These are phyloP conservation scores for Pararge aegeria DNA, from an alignment of 1,140 invertebrate genomes.

Conservation along the genomic window DNA sequence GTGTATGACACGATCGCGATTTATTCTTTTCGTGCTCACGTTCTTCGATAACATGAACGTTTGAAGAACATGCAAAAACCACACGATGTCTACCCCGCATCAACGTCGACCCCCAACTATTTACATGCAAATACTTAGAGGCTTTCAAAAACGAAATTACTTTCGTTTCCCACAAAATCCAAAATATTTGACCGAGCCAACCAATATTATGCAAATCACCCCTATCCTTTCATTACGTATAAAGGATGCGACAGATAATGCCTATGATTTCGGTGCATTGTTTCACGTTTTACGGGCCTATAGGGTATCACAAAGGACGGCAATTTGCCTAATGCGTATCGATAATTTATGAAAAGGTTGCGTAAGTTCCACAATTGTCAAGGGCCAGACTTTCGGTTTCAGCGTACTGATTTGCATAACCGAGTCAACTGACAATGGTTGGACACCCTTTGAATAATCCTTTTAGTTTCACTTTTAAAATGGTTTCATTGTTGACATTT, in stretches of 20 bases:
- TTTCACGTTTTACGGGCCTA: slow-evolving; percentile 39
- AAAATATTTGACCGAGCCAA: slow-evolving; percentile 63
- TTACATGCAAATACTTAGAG: slow-evolving; percentile 32
- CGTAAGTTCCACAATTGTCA: slow-evolving; percentile 53
- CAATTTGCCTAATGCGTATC: slow-evolving; percentile 73
- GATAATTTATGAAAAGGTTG: slow-evolving; percentile 74
- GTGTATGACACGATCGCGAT: slow-evolving; percentile 66
- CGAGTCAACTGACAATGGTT: slow-evolving; percentile 58
- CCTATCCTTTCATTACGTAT: slow-evolving; percentile 41
- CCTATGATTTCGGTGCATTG: slow-evolving; percentile 48
- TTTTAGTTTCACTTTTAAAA: slow-evolving; percentile 76
- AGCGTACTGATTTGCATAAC: slow-evolving; percentile 76
- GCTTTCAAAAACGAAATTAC: slow-evolving; percentile 43
- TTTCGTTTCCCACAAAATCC: slow-evolving; percentile 65
- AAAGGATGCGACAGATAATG: slow-evolving; percentile 48
- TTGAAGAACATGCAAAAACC: slow-evolving; percentile 32
- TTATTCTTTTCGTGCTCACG: slow-evolving; percentile 53
- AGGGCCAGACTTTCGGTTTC: slow-evolving; percentile 70
- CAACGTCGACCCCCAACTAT: slow-evolving; percentile 34
- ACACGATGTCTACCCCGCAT: slow-evolving; percentile 37
- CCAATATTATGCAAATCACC: slow-evolving; percentile 62
- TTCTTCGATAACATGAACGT: slow-evolving; percentile 25
- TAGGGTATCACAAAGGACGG: slow-evolving; percentile 45
- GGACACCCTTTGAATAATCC: slow-evolving; percentile 68
- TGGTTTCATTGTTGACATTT: slow-evolving; percentile 73